Evolutionary conservation across 2,888 invertebrate genomes (phyloP), one percentile per base, ranked within the genome.

Genomic region (Psococerastis gibbosa): DNA sequence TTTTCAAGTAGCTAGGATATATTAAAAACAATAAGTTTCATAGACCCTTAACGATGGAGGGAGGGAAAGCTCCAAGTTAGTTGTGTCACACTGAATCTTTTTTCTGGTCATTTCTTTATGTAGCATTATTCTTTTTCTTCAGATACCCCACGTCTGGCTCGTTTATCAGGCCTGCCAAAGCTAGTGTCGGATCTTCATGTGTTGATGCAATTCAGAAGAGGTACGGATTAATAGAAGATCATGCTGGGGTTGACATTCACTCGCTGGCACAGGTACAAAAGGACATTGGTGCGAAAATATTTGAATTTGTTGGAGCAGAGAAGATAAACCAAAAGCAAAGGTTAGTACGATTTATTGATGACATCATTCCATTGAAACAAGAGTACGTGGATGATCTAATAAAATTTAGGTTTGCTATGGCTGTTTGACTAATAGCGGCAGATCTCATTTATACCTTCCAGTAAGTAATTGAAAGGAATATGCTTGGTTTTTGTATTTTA

Each of bases 221-320:
- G 32, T 87, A 87, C 59, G 70, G 71, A 9, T 56, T 63, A 33
- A 59, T 66, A 46, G 65, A 73, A 58, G 57, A 74, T 62, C 51
- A 76, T 57, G 61, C 75, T 56, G 66, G 73, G 55, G 58, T 65
- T 41, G 60, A 63, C 42, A 60, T 46, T 38, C 43, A 51, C 44
- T 35, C 70, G 63, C 54, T 83, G 58, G 62, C 66, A 1, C 69
- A 68, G 49, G 62, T 75, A 53, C 78, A 82, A 54, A 71, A 78
- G 47, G 73, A 73, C 50, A 74, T 84, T 55, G 81, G 81, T 41
- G 83, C 83, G 0, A 78, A 82, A 0, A 75, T 83, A 49, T 73
- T 92, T 43, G 82, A 89, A 62, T 75, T 91, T 67, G 85, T 92
- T 43, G 92, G 92, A 11, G 84, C 91, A 63, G 82, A 88, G 48